Conservation (phyloP, 2,113 vertebrate species). For the Monopterus albus region DNA sequence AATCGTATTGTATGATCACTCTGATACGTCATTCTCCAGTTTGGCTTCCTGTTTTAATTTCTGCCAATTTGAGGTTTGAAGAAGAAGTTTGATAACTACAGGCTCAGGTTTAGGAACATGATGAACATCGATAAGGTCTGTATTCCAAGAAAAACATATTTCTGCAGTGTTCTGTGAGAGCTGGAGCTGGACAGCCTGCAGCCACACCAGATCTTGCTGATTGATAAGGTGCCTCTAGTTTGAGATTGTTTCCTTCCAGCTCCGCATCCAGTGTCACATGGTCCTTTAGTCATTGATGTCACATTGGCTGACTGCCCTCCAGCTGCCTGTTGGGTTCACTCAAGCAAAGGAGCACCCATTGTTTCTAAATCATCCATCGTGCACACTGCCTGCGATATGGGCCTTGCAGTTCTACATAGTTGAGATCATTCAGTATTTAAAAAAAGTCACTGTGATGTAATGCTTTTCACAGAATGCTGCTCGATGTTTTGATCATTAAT, state of each 20-base stretch:
- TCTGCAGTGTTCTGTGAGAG: not conserved
- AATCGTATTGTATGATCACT: no score
- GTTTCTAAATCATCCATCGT: constrained; percentile 22
- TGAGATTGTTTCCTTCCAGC: constrained; percentile 39
- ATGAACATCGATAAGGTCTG: not conserved
- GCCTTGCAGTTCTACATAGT: not conserved
- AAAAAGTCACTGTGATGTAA: not conserved
- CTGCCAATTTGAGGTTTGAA: no score
- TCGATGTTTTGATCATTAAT: not conserved
- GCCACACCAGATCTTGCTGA: constrained; percentile 43
- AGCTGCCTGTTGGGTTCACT: constrained; percentile 31
- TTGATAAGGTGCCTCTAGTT: constrained; percentile 31
- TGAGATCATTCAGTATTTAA: not conserved
- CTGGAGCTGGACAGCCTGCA: constrained; percentile 29
- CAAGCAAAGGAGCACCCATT: constrained; percentile 40
- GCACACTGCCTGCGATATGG: not conserved
- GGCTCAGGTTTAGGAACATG: not conserved
- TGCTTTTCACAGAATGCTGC: constrained; percentile 1
- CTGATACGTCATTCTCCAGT: no score
- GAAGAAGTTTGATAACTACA: not conserved
- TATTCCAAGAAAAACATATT: not conserved
- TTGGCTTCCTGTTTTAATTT: no score
- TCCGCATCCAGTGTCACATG: constrained; percentile 16
- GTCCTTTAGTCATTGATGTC: constrained; percentile 51
- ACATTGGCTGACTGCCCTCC: constrained; percentile 44